A percentile compares a stretch with the other conserved stretches of the same genome.
Evolutionary conservation across 2,888 invertebrate species (phyloP).

Genomic region (Cerceris ruficornis): DNA sequence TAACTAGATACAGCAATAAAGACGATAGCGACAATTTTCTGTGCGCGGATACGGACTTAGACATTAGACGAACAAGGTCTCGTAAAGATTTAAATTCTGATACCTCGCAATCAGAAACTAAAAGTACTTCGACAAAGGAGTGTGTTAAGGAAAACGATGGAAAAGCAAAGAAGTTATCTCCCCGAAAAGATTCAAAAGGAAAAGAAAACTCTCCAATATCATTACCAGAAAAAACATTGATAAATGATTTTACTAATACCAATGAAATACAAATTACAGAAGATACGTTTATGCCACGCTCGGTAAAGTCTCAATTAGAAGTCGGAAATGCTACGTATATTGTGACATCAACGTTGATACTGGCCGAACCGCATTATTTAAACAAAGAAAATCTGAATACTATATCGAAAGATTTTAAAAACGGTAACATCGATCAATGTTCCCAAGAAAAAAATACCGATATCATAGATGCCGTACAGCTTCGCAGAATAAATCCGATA

Average conservation of each 20-base stretch:
- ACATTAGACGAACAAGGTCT: constrained; percentile 57
- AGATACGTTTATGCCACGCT: constrained; percentile 62
- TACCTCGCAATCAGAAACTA: constrained; percentile 13
- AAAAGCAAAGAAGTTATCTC: constrained; percentile 8
- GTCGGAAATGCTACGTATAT: constrained; percentile 75
- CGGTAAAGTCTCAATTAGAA: constrained; percentile 71
- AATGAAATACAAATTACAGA: constrained; percentile 8
- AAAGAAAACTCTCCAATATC: constrained; percentile 30
- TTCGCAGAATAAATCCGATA: constrained; percentile 71
- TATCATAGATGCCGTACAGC: constrained; percentile 76
- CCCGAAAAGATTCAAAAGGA: constrained; percentile 18
- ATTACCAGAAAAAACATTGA: background rate
- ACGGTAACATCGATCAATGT: constrained; percentile 57
- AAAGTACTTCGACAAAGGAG: constrained; percentile 15
- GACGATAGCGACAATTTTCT: constrained; percentile 45
- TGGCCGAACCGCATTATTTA: constrained; percentile 63
- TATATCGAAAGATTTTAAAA: constrained; percentile 44
- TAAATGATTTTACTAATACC: constrained; percentile 8
- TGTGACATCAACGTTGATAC: constrained; percentile 74
- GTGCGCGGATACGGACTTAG: constrained; percentile 49
- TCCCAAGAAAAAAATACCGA: constrained; percentile 74
- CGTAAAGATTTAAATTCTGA: constrained; percentile 37
- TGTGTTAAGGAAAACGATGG: background rate
- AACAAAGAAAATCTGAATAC: constrained; percentile 43
- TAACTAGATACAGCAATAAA: constrained; percentile 54